phyloP scores from a whole-genome alignment of 1,140 invertebrate genomes.

The Heliothis subflexa region DNA sequence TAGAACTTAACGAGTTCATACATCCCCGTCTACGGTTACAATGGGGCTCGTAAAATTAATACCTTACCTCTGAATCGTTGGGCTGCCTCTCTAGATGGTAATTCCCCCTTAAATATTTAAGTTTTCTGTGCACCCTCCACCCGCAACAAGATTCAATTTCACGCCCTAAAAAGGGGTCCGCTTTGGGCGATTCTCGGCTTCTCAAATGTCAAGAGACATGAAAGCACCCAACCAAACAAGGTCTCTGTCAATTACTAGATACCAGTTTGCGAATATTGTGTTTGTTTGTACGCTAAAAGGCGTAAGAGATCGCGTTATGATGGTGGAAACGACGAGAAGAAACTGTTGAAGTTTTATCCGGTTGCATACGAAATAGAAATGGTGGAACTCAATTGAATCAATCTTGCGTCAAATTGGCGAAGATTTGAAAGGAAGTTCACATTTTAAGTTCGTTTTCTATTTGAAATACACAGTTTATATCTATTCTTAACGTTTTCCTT shows the following conservation, averaged over 20 bases:
- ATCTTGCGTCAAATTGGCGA: constrained; percentile 78
- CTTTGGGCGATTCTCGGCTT: constrained; percentile 73
- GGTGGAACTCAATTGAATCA: constrained; percentile 77
- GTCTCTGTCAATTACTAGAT: constrained; percentile 54
- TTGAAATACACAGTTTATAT: constrained; percentile 45
- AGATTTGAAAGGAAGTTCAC: constrained; percentile 62
- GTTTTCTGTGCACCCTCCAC: constrained; percentile 79
- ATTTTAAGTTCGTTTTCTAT: constrained; percentile 55
- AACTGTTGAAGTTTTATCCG: constrained; percentile 76
- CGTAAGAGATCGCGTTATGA: constrained; percentile 60
- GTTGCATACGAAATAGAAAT: constrained; percentile 76
- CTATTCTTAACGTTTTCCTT: constrained; percentile 3
- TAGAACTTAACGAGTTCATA: constrained; percentile 82
- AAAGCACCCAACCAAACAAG: constrained; percentile 70
- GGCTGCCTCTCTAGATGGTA: constrained; percentile 75
- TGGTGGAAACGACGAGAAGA: constrained; percentile 63
- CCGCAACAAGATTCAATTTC: constrained; percentile 86
- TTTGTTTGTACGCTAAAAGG: constrained; percentile 46
- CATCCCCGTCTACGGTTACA: constrained; percentile 71
- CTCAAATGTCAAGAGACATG: constrained; percentile 80
- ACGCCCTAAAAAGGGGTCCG: constrained; percentile 80
- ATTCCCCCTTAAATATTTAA: constrained; percentile 83
- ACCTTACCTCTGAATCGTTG: constrained; percentile 76
- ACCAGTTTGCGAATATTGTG: constrained; percentile 18
- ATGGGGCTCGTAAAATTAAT: constrained; percentile 82